Evolutionary conservation across 2,113 vertebrate genomes (phyloP).

Genomic region (Cervus canadensis): DNA sequence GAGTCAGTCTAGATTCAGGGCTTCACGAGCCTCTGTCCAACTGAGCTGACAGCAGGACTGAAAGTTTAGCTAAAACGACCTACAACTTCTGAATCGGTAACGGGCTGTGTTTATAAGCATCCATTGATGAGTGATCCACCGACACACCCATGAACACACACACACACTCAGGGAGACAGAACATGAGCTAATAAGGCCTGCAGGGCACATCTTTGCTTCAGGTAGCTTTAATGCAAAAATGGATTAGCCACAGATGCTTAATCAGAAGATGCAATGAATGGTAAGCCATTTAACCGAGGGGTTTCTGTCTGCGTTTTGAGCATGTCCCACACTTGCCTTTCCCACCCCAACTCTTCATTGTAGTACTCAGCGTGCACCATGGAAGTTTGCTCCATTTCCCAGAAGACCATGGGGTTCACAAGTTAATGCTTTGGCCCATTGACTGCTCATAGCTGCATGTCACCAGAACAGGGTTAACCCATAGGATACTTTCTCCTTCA

Average conservation of each 20-base stretch:
- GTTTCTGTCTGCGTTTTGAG: neutral
- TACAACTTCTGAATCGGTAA: neutral
- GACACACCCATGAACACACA: neutral
- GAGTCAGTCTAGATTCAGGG: neutral
- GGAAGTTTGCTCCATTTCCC: neutral
- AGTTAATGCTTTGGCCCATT: neutral
- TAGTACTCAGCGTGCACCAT: neutral
- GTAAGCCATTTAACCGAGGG: neutral
- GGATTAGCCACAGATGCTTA: neutral
- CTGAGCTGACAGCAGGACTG: neutral
- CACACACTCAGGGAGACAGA: neutral
- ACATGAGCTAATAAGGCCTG: neutral
- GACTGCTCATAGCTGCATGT: neutral
- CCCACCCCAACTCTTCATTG: neutral
- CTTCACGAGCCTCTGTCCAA: neutral
- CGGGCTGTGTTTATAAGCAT: neutral
- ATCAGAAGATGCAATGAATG: constrained; percentile 12
- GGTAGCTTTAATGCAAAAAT: constrained; percentile 24
- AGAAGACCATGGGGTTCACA: neutral
- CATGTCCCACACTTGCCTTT: neutral
- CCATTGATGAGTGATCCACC: neutral
- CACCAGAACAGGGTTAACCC: neutral
- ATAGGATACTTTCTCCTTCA: neutral
- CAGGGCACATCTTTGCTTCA: neutral
- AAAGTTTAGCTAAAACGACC: neutral